A percentile compares a stretch with the other conserved stretches of the same genome.
phyloP scores from a whole-genome alignment of 1,140 invertebrate species.

The Helicoverpa zea region DNA sequence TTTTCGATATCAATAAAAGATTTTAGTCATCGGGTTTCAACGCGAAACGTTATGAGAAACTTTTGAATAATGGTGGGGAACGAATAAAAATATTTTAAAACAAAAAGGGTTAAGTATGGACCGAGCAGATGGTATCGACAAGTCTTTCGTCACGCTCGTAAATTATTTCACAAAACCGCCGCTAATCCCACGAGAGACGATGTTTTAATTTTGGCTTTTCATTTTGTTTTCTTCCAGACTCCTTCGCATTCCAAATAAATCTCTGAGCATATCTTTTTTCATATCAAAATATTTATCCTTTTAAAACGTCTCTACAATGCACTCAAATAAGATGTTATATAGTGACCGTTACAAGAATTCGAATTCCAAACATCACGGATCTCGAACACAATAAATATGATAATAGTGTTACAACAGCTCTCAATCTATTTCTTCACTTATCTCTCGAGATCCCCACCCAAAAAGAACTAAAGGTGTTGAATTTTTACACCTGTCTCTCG shows the following conservation, averaged over 20 bases:
- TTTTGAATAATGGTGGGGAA: conserved; percentile 84
- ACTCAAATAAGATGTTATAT: conserved; percentile 67
- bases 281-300: conserved; percentile 70
- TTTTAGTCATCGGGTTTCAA: conserved; percentile 73
- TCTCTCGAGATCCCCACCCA: conserved; percentile 70
- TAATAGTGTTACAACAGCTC: conserved; percentile 73
- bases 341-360: conserved; percentile 62
- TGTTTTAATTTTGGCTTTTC: conserved; percentile 82
- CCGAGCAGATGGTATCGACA: conserved; percentile 82
- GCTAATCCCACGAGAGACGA: conserved; percentile 80
- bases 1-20: conserved; percentile 83
- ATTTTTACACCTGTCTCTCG: conserved; percentile 85
- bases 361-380: conserved; percentile 65
- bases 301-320: conserved; percentile 65
- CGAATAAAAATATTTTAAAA: conserved; percentile 78
- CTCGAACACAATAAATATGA: conserved; percentile 73
- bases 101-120: conserved; percentile 83
- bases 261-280: conserved; percentile 70
- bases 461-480: conserved; percentile 82
- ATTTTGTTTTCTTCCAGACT: conserved; percentile 71
- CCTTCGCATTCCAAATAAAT: conserved; percentile 74
- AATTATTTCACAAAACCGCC: conserved; percentile 83
- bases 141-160: conserved; percentile 83
- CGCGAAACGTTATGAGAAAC: conserved; percentile 80
- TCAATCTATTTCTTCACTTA: conserved; percentile 81